Evolutionary conservation across 2,888 invertebrate species (phyloP).

Genomic region (Oscheius sp.): DNA sequence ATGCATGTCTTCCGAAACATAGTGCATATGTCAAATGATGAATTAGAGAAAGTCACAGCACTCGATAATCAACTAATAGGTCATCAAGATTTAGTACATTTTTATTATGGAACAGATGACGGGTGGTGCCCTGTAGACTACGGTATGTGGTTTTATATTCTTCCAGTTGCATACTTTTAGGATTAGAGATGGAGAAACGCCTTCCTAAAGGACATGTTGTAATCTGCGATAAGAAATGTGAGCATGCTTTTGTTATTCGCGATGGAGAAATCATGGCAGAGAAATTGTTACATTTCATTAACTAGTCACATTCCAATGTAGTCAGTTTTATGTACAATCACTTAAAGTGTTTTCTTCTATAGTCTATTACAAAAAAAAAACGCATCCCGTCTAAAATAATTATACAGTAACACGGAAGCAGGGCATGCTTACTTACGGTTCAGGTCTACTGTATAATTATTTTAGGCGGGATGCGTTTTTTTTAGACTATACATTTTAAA

Average conservation of each 20-base stretch:
- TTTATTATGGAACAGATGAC: slow-evolving; percentile 57
- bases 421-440: too few relatives aligned
- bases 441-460: too few relatives aligned
- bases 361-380: too few relatives aligned
- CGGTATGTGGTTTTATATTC: slow-evolving; percentile 31
- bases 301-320: background rate
- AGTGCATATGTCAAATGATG: slow-evolving; percentile 59
- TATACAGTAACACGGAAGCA: too few relatives aligned
- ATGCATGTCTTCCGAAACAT: slow-evolving; percentile 57
- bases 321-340: too few relatives aligned
- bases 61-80: slow-evolving; percentile 42
- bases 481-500: too few relatives aligned
- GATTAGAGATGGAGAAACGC: slow-evolving; percentile 38
- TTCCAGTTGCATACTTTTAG: slow-evolving; percentile 18
- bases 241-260: slow-evolving; percentile 61
- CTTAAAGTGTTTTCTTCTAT: too few relatives aligned
- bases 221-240: slow-evolving; percentile 54
- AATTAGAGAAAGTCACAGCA: slow-evolving; percentile 47
- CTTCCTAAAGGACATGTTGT: slow-evolving; percentile 52
- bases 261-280: slow-evolving; percentile 58
- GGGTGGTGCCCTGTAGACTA: slow-evolving; percentile 58
- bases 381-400: too few relatives aligned
- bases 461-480: too few relatives aligned
- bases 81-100: slow-evolving; percentile 42
- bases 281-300: slow-evolving; percentile 46